A percentile compares a stretch with the other conserved stretches of the same genome.
These are phyloP conservation scores for Tautogolabrus adspersus DNA, from an alignment of 2,113 vertebrate genomes.

Conservation along the genomic window DNA sequence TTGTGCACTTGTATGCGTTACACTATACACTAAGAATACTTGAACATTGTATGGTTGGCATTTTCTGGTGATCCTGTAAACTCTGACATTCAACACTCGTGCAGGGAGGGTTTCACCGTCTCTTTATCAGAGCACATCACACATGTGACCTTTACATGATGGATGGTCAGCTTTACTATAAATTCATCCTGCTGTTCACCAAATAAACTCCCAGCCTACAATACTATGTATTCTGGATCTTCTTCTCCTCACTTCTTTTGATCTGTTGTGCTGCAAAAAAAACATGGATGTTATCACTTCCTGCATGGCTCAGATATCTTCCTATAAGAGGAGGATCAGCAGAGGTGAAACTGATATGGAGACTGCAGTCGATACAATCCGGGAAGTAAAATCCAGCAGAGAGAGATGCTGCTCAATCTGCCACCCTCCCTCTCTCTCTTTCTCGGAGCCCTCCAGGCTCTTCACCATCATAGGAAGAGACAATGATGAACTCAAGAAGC, in stretches of 20 bases:
- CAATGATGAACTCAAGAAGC: conserved; percentile 72
- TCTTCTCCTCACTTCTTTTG: not conserved
- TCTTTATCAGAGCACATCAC: conserved; percentile 16
- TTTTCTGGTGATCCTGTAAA: conserved; percentile 42
- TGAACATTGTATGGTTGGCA: conserved; percentile 17
- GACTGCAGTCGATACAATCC: conserved; percentile 18
- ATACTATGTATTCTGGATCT: not conserved
- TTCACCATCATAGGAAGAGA: conserved; percentile 76
- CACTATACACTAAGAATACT: not conserved
- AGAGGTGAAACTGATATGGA: conserved; percentile 47
- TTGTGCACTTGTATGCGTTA: not conserved
- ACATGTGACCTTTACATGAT: conserved; percentile 49
- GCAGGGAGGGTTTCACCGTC: not conserved
- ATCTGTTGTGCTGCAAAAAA: conserved; percentile 1
- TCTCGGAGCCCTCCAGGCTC: conserved; percentile 62
- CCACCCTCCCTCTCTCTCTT: conserved; percentile 5
- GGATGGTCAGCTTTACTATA: not conserved
- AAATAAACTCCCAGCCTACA: not conserved
- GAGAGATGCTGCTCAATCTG: conserved; percentile 62
- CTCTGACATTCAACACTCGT: conserved; percentile 61
- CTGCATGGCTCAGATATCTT: conserved; percentile 19
- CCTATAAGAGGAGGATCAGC: conserved; percentile 2
- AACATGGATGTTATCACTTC: not conserved
- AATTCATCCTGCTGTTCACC: not conserved
- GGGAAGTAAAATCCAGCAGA: conserved; percentile 29